Base-by-base conservation (phyloP, 2,888 invertebrate genomes). In the Heteromurus nitidus region DNA sequence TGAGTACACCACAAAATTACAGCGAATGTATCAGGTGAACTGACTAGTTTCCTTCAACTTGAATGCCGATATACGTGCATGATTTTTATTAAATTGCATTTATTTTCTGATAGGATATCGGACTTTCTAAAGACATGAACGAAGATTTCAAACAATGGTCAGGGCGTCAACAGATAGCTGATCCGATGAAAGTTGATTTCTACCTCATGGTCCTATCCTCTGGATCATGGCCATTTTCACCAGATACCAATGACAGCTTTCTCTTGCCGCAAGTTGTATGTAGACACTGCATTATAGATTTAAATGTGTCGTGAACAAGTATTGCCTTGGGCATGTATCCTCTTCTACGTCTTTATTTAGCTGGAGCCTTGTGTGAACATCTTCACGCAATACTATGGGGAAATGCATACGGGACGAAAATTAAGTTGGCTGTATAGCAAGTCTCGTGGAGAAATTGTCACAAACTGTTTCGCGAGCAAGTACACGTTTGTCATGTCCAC, bases 401-500 rank as follows among this genome's bases (percentile, higher is more conserved):
- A 53, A 42, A 82, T 82, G 75, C 84, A 84, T 28, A 80, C 77
- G 11, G 84, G 84, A 2, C 64, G 84, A 42, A 84, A 82, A 36
- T 62, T 84, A 30, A 77, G 36, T 20, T 84, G 84, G 84, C 28
- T 84, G 11, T 82, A 80, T 26, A 82, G 79, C 22, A 75, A 80
- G 30, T 82, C 80, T 9, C 75, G 58, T 20, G 80, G 80, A 13
- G 84, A 84, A 74, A 20, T 84, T 0, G 47, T 64, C 5, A 65
- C 73, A 3, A 65, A 73, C 24, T 70, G 80, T 7, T 84, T 72
- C 62, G 11, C 30, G 0, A 62, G 60, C 16, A 58, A 64, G 44
- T 95, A 95, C 89, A 94, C 94, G 0, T 91, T 95, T 68, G 94
- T 97, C 92, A 96, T 98, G 64, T 98, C 98, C 87, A 99, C 99